These are phyloP conservation scores for Apis mellifera DNA, from an alignment of 1,140 invertebrate species.

Conservation along the genomic window Amel_HAv3.1 CM009940.2:4885001-4885500, in stretches of 20 bases:
- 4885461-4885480: not conserved
- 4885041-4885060: slow-evolving; percentile 31
- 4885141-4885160: not conserved
- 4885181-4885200: not conserved
- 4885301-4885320: not conserved
- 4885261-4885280: not conserved
- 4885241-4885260: not conserved
- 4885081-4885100: not conserved
- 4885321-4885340: not conserved
- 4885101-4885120: slow-evolving; percentile 32
- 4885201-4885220: not conserved
- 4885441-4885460: not conserved
- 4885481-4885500: not conserved
- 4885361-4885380: not conserved
- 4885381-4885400: not conserved
- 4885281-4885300: slow-evolving; percentile 11
- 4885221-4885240: not conserved
- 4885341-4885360: not conserved
- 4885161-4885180: not conserved
- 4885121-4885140: slow-evolving; percentile 71
- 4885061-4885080: slow-evolving; percentile 52
- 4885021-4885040: slow-evolving; percentile 55
- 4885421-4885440: not conserved
- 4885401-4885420: not conserved
- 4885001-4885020: slow-evolving; percentile 67